Base-by-base conservation (phyloP, 2,797 vertebrate species). In the Rallus crepitans region DNA sequence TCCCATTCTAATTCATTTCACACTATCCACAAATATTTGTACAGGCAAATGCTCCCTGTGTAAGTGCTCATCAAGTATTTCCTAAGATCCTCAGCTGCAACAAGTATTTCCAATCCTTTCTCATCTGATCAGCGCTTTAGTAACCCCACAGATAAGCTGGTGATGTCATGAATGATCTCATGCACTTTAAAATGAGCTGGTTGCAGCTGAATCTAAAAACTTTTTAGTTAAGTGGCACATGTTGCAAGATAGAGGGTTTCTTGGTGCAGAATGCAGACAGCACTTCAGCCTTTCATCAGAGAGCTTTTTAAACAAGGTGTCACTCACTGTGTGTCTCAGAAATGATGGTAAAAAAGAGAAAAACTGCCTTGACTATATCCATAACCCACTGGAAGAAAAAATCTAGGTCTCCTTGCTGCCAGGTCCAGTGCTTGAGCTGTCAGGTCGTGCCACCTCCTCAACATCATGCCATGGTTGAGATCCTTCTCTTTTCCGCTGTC, bases 141-240 rank as follows among this genome's bases (percentile, higher is more conserved):
- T 24, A 18, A 68, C 65, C 76, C 82, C 0, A 0, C 15, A 78
- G 90, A 83, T 95, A 91, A 91, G 60, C 27, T 13, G 82, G 37
- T 91, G 93, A 90, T 88, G 91, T 88, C 91, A 79, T 78, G 57
- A 65, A 73, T 71, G 90, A 90, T 57, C 85, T 95, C 86, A 81
- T 42, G 50, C 37, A 12, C 23, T 94, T 88, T 53, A 61, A 94
- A 88, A 80, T 6, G 40, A 78, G 53, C 25, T 81, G 33, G 17
- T 33, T 63, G 55, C 59, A 64, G 68, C 57, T 75, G 76, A 83
- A 64, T 27, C 42, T 30, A 57, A 83, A 95, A 81, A 23, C 20
- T 69, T 90, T 60, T 5, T n/a, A 78, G 50, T 18, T 6, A 33
- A 60, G 47, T 59, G 39, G 70, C 52, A 33, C 7, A 9, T 27